These are phyloP conservation scores for Lasius fuliginosus DNA, from an alignment of 2,888 invertebrate species.

Conservation along the genomic window DNA sequence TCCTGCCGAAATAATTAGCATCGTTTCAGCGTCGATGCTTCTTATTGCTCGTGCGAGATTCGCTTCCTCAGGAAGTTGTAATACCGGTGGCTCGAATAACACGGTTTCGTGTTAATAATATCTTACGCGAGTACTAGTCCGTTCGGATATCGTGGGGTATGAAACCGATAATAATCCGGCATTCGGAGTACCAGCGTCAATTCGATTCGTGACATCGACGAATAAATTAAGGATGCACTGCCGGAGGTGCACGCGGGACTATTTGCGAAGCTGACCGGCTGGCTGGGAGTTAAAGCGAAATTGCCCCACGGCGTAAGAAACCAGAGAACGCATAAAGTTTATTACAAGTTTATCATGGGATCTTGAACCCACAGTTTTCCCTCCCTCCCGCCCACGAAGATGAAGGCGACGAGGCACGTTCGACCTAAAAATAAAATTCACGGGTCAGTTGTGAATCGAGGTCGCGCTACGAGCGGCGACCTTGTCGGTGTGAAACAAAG, in stretches of 20 bases:
- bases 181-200: slow-evolving; percentile 19
- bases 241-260: not conserved
- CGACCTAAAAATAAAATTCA: slow-evolving; percentile 62
- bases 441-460: slow-evolving; percentile 66
- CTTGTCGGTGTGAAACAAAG: slow-evolving; percentile 74
- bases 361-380: slow-evolving; percentile 37
- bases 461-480: slow-evolving; percentile 64
- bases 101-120: slow-evolving; percentile 37
- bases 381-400: slow-evolving; percentile 31
- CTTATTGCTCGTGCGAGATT: slow-evolving; percentile 46
- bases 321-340: slow-evolving; percentile 54
- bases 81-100: slow-evolving; percentile 27
- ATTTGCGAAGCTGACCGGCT: slow-evolving; percentile 7
- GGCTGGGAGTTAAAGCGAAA: slow-evolving; percentile 23
- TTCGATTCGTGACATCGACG: slow-evolving; percentile 40
- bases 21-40: slow-evolving; percentile 43
- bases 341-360: slow-evolving; percentile 57
- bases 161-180: slow-evolving; percentile 9
- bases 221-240: slow-evolving; percentile 20
- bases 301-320: slow-evolving; percentile 42
- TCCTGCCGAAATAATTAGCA: slow-evolving; percentile 51
- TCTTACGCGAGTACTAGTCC: not conserved
- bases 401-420: slow-evolving; percentile 53
- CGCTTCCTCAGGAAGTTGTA: slow-evolving; percentile 40
- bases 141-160: not conserved